These are phyloP conservation scores for Scarus forsteni DNA, from an alignment of 2,797 vertebrate species.

Conservation along the genomic window DNA sequence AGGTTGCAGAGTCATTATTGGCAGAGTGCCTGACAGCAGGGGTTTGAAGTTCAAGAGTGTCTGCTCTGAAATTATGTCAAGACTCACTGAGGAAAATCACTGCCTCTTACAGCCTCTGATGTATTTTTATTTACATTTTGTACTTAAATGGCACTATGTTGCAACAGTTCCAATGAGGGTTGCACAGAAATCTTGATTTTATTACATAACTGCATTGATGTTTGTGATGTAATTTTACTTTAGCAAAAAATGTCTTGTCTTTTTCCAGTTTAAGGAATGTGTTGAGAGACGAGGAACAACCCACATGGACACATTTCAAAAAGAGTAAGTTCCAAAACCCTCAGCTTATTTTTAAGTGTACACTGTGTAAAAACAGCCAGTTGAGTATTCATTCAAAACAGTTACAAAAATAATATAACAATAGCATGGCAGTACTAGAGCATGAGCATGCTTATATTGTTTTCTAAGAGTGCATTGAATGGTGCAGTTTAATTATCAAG, in stretches of 20 bases:
- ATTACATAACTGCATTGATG: too few species aligned
- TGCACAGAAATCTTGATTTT: too few species aligned
- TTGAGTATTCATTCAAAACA: too few species aligned
- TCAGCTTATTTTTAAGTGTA: not conserved
- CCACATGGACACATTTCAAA: constrained; percentile 81
- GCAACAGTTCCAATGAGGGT: not conserved
- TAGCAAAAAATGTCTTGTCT: not conserved
- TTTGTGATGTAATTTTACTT: too few species aligned
- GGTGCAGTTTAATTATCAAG: too few species aligned
- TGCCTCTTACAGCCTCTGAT: not conserved
- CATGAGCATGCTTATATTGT: too few species aligned
- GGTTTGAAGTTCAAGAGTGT: constrained; percentile 18
- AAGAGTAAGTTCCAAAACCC: constrained; percentile 80
- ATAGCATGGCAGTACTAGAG: too few species aligned
- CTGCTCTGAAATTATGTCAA: constrained; percentile 15
- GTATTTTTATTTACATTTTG: not conserved
- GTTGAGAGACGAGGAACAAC: constrained; percentile 76
- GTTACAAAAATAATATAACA: too few species aligned
- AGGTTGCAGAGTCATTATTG: constrained; percentile 14
- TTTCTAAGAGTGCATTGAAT: too few species aligned
- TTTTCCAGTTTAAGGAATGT: constrained; percentile 81
- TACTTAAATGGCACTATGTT: not conserved
- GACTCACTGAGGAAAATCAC: not conserved
- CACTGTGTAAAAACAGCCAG: too few species aligned
- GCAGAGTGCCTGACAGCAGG: constrained; percentile 23